Conservation (phyloP, 2,888 invertebrate species). For the Phaedon cochleariae region DNA sequence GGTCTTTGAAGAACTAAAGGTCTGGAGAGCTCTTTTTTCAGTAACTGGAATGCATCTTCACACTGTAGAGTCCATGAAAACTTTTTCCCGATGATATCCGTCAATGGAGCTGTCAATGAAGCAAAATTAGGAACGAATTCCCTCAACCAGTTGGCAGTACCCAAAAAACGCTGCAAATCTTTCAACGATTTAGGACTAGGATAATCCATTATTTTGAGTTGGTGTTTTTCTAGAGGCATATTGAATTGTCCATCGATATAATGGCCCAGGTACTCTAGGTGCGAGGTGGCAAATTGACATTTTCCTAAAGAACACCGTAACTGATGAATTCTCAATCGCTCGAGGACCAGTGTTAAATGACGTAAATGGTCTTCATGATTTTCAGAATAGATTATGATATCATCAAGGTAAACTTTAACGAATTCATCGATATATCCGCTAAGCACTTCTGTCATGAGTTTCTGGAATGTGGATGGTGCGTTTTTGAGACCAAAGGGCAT, state of each 20-base stretch:
- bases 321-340: neutral
- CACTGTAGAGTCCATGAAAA: constrained; percentile 33
- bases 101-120: neutral
- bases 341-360: neutral
- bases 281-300: neutral
- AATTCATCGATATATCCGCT: neutral
- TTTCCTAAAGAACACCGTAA: neutral
- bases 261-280: neutral
- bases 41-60: constrained; percentile 20
- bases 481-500: no score
- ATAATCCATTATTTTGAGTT: neutral
- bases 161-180: neutral
- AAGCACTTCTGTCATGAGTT: neutral
- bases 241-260: neutral
- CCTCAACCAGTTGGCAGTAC: neutral
- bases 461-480: no score
- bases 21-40: constrained; percentile 30
- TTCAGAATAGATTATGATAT: neutral
- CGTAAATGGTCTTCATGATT: neutral
- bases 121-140: neutral
- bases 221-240: neutral
- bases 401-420: neutral
- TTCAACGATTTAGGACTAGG: neutral
- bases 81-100: neutral
- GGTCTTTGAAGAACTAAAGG: constrained; percentile 39